phyloP scores from a whole-genome alignment of 2,113 vertebrate genomes.

The Notarius quadriscutis region DNA sequence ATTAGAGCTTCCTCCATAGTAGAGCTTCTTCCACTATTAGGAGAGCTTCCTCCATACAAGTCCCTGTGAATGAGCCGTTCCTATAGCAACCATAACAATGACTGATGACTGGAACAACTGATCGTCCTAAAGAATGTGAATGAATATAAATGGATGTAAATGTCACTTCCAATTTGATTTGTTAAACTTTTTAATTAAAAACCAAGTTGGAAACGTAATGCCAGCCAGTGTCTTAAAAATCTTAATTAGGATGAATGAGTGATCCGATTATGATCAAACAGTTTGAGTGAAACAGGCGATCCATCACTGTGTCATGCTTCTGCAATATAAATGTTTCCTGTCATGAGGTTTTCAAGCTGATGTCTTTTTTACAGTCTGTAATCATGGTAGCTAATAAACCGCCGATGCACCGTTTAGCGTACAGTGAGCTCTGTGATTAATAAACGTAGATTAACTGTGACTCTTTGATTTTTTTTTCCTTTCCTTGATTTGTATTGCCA shows the following conservation, averaged over 20 bases:
- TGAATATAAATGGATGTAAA: slow-evolving; percentile 2
- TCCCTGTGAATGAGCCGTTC: not conserved
- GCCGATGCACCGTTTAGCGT: not conserved
- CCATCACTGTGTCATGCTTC: not conserved
- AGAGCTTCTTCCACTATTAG: too few species aligned
- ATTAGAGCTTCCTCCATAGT: too few species aligned
- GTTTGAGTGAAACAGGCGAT: not conserved
- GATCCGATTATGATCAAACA: not conserved
- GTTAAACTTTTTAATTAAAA: slow-evolving; percentile 25
- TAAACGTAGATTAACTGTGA: not conserved
- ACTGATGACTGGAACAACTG: not conserved
- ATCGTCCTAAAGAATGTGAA: not conserved
- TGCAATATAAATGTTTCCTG: slow-evolving; percentile 2
- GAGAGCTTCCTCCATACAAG: not conserved
- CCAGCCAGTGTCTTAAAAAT: not conserved
- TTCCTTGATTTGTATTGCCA: not conserved
- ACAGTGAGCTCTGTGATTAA: not conserved
- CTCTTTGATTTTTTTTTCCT: not conserved
- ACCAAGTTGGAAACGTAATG: not conserved
- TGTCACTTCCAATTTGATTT: not conserved
- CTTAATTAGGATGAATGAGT: slow-evolving; percentile 10
- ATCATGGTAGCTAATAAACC: slow-evolving; percentile 1
- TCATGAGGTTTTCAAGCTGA: not conserved
- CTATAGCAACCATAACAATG: not conserved
- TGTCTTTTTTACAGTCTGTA: not conserved